Evolutionary conservation across 2,113 vertebrate genomes (phyloP).

Genomic region (Periophthalmodon schlosseri): DNA sequence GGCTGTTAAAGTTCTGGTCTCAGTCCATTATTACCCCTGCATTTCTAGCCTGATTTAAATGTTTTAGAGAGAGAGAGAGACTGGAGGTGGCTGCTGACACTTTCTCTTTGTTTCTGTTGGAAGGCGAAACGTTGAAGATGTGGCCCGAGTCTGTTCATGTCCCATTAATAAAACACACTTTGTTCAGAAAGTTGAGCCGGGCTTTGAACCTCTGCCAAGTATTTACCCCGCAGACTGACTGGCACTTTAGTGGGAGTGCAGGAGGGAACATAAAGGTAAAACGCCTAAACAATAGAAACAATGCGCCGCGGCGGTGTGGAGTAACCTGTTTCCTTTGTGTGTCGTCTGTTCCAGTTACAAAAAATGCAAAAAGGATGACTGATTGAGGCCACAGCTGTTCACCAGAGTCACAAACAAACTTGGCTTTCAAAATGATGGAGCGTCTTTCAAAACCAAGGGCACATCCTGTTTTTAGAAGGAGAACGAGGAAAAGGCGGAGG

Average conservation of each 20-base stretch:
- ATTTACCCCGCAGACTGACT: conserved; percentile 42
- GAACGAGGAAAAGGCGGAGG: conserved; percentile 22
- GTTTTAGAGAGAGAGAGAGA: too few species aligned
- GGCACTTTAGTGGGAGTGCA: background rate
- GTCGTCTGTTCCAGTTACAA: conserved; percentile 57
- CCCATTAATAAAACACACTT: conserved; percentile 51
- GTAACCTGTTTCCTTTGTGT: conserved; percentile 49
- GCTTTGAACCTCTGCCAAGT: conserved; percentile 49
- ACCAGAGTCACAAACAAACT: conserved; percentile 55
- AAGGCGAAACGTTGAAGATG: conserved; percentile 35
- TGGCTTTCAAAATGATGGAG: conserved; percentile 50
- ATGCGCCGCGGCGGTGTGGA: conserved; percentile 24
- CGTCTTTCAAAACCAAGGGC: conserved; percentile 44
- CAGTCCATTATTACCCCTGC: too few species aligned
- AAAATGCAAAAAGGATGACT: conserved; percentile 49
- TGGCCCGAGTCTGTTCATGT: conserved; percentile 49
- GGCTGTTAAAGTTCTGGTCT: too few species aligned
- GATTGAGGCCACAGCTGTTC: conserved; percentile 70
- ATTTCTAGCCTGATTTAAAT: too few species aligned
- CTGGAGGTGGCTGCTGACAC: too few species aligned
- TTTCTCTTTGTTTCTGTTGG: too few species aligned
- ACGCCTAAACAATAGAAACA: conserved; percentile 28
- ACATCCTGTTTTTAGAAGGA: conserved; percentile 57
- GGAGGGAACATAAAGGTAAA: conserved; percentile 18
- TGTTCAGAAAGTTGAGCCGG: conserved; percentile 42